These are phyloP conservation scores for Mesocricetus auratus DNA, from an alignment of 2,113 vertebrate genomes.

Conservation along the genomic window DNA sequence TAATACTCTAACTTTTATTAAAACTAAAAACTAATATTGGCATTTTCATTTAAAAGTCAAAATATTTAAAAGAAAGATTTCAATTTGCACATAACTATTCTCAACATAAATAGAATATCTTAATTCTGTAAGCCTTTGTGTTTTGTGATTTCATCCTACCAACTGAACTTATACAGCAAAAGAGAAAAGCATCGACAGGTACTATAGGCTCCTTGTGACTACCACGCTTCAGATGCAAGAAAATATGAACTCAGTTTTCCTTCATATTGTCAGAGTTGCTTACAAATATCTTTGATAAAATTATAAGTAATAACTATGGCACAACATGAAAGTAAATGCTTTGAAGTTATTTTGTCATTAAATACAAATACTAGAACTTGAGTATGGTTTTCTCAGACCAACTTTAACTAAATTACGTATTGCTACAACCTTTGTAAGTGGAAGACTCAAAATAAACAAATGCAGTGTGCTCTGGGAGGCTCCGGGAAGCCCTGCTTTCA, in stretches of 20 bases:
- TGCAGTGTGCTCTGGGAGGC: background rate
- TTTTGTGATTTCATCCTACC: constrained; percentile 10
- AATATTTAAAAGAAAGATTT: constrained; percentile 19
- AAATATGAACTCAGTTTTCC: background rate
- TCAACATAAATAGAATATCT: background rate
- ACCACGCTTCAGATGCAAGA: background rate
- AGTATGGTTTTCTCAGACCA: background rate
- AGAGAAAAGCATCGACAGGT: background rate
- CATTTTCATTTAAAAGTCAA: constrained; percentile 51
- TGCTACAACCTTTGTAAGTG: background rate
- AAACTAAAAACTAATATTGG: constrained; percentile 15
- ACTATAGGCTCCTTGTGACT: background rate
- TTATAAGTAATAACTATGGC: background rate
- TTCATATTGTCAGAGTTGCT: background rate
- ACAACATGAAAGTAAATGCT: background rate
- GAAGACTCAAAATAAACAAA: background rate
- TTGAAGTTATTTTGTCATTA: background rate
- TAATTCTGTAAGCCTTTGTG: background rate
- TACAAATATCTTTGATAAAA: background rate
- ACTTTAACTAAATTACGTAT: background rate
- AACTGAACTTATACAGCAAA: constrained; percentile 4
- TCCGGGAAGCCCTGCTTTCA: background rate
- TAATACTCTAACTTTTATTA: constrained; percentile 41
- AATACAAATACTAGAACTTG: background rate
- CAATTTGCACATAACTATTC: constrained; percentile 37